A percentile compares a stretch with the other conserved stretches of the same genome.
These are phyloP conservation scores for Formica exsecta DNA, from an alignment of 1,140 invertebrate species.

Conservation along the genomic window DNA sequence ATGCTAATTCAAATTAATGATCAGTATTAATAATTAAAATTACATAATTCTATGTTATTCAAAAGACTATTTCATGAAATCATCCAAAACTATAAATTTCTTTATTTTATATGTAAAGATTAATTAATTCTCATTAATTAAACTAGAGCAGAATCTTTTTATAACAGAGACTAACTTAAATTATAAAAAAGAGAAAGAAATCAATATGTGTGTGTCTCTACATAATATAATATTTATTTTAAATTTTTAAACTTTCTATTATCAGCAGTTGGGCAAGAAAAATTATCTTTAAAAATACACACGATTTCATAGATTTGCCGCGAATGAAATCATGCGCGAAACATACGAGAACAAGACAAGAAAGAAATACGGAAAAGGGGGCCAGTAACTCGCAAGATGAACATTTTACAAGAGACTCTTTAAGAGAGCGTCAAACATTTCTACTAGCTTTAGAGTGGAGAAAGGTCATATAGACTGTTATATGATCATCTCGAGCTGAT, in stretches of 20 bases:
- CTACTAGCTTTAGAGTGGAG: slow-evolving; percentile 64
- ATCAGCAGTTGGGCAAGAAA: not conserved
- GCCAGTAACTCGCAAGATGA: slow-evolving; percentile 19
- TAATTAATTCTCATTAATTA: slow-evolving; percentile 10
- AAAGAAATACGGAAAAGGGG: slow-evolving; percentile 1
- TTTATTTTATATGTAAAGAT: not conserved
- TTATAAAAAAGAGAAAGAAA: not conserved
- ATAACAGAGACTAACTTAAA: not conserved
- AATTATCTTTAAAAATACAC: not conserved
- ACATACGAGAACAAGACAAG: not conserved
- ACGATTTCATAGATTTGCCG: not conserved
- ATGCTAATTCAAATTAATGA: not conserved
- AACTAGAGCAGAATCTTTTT: not conserved
- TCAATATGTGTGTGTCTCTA: not conserved
- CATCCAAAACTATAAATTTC: not conserved
- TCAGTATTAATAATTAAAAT: not conserved
- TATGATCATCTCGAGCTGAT: slow-evolving; percentile 77
- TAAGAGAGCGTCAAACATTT: slow-evolving; percentile 63
- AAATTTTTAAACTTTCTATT: not conserved
- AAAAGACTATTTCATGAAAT: not conserved
- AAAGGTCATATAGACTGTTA: slow-evolving; percentile 78
- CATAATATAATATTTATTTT: not conserved
- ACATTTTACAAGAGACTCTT: slow-evolving; percentile 45
- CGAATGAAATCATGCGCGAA: not conserved
- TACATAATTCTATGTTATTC: not conserved